phyloP scores from a whole-genome alignment of 2,888 invertebrate species.

The Volucella zonaria region DNA sequence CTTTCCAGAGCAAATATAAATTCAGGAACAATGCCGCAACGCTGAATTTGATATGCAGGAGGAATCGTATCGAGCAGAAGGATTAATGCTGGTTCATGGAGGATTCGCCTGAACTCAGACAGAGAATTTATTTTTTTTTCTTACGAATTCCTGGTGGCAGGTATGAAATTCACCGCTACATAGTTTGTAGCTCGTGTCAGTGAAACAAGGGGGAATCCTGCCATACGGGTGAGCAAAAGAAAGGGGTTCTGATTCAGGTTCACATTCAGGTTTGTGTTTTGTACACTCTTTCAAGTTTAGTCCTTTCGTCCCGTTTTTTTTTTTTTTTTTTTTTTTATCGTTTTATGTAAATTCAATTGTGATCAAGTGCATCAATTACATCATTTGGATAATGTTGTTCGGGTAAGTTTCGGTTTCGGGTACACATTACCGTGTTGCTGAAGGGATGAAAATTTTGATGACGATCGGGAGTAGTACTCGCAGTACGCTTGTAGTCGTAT shows the following conservation, averaged over 20 bases:
- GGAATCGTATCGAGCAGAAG: slow-evolving; percentile 72
- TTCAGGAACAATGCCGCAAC: slow-evolving; percentile 60
- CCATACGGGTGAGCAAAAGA: slow-evolving; percentile 67
- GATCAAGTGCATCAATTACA: slow-evolving; percentile 74
- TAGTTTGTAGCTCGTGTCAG: slow-evolving; percentile 55
- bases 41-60: slow-evolving; percentile 66
- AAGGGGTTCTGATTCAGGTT: slow-evolving; percentile 35
- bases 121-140: slow-evolving; percentile 50
- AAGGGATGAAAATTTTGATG: neutral
- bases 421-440: slow-evolving; percentile 37
- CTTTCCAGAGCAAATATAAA: slow-evolving; percentile 51
- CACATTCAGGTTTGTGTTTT: neutral
- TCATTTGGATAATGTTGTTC: slow-evolving; percentile 69
- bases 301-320: slow-evolving; percentile 30
- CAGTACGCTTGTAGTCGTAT: slow-evolving; percentile 4
- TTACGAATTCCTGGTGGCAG: slow-evolving; percentile 69
- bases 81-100: slow-evolving; percentile 72
- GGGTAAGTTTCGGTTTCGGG: slow-evolving; percentile 63
- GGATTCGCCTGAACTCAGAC: slow-evolving; percentile 8
- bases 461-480: neutral
- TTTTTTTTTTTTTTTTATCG: too few species aligned
- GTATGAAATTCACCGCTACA: slow-evolving; percentile 60
- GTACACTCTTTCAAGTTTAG: slow-evolving; percentile 9
- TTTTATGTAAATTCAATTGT: slow-evolving; percentile 74
- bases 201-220: slow-evolving; percentile 56